These are phyloP conservation scores for Parnassius apollo DNA, from an alignment of 2,888 invertebrate genomes.

Conservation along the genomic window DNA sequence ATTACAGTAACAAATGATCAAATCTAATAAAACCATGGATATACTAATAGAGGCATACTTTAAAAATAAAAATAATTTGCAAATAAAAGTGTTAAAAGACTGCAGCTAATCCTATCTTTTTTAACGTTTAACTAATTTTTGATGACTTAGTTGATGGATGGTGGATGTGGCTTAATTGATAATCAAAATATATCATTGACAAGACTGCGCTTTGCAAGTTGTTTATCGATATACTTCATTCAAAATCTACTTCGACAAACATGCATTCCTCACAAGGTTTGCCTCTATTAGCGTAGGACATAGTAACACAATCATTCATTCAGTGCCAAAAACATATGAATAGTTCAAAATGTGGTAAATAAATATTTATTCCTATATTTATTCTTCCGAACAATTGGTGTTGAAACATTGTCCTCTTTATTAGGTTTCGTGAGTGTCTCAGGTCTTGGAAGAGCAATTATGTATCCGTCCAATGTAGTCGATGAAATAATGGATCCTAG, in stretches of 20 bases:
- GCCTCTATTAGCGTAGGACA: background rate
- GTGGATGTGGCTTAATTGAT: no score
- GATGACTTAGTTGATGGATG: no score
- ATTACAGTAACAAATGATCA: slow-evolving; percentile 2
- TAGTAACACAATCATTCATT: slow-evolving; percentile 5
- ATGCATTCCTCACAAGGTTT: background rate
- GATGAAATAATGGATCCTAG: slow-evolving; percentile 6
- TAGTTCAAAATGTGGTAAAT: slow-evolving; percentile 22
- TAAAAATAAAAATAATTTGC: no score
- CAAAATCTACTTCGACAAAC: no score
- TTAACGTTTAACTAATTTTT: no score
- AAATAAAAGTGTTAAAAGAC: no score
- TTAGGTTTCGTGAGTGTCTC: background rate
- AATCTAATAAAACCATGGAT: background rate
- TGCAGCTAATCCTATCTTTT: no score
- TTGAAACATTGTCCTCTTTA: slow-evolving; percentile 38
- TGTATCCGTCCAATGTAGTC: slow-evolving; percentile 49
- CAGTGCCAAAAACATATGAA: slow-evolving; percentile 27
- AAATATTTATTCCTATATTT: slow-evolving; percentile 20
- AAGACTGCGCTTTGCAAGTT: no score
- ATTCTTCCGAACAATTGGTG: slow-evolving; percentile 37
- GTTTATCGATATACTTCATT: no score
- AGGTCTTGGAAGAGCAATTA: slow-evolving; percentile 38
- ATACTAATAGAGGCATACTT: slow-evolving; percentile 7
- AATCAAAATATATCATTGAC: no score